These are phyloP conservation scores for Acanthornis magna DNA, from an alignment of 2,797 vertebrate genomes.

Conservation along the genomic window DNA sequence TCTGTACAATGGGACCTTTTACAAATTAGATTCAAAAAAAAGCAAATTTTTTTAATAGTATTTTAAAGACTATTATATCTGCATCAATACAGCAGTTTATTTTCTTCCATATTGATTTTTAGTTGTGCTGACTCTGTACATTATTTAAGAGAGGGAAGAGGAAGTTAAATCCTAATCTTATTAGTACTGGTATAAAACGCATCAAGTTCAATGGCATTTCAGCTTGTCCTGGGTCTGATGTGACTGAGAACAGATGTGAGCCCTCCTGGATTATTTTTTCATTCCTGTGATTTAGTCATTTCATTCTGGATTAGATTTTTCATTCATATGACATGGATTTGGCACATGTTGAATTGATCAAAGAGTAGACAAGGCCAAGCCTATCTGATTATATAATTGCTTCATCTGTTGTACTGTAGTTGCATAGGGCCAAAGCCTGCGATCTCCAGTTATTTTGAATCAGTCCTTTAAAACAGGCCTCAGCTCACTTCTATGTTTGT, in stretches of 20 bases:
- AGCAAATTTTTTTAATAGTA: not conserved
- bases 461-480: not conserved
- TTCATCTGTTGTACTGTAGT: not conserved
- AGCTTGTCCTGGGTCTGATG: not conserved
- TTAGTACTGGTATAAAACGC: not conserved
- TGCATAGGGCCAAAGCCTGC: not conserved
- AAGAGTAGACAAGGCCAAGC: not conserved
- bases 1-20: not conserved
- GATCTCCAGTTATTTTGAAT: not conserved
- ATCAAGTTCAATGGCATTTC: not conserved
- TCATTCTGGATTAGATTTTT: not conserved
- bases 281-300: not conserved
- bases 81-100: not conserved
- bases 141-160: not conserved
- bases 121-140: not conserved
- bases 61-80: not conserved
- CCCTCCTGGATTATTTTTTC: not conserved
- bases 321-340: not conserved
- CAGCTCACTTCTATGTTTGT: not conserved
- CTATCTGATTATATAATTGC: not conserved
- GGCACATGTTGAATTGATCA: slow-evolving; percentile 6
- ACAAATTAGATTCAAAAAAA: not conserved
- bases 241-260: slow-evolving; percentile 37
- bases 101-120: slow-evolving; percentile 29
- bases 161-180: slow-evolving; percentile 35